Evolutionary conservation across 2,797 vertebrate genomes (phyloP).

Genomic region (Bucorvus abyssinicus): DNA sequence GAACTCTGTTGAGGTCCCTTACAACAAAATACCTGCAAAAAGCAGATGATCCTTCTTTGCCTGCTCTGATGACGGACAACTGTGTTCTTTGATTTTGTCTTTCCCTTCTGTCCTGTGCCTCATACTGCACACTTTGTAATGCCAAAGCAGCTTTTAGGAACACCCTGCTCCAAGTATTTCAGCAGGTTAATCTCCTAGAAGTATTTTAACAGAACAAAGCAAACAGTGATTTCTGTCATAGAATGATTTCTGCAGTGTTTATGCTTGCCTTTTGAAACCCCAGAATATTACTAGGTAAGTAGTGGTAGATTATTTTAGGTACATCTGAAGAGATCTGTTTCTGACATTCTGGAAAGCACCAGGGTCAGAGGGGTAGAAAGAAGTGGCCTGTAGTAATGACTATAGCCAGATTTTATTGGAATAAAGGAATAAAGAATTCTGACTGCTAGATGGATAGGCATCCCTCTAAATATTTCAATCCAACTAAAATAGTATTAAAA

Average conservation of each 20-base stretch:
- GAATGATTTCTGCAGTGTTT: background rate
- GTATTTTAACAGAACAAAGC: background rate
- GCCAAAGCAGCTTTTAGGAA: background rate
- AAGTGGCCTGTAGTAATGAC: background rate
- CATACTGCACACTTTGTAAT: accelerated
- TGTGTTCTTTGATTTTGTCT: background rate
- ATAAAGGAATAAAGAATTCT: background rate
- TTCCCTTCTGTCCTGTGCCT: background rate
- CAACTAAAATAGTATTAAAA: background rate
- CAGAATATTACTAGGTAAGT: background rate
- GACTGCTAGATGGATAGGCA: background rate
- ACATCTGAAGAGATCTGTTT: background rate
- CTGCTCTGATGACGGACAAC: background rate
- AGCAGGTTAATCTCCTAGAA: background rate
- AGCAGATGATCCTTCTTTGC: background rate
- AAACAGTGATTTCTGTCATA: background rate
- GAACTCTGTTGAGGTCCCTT: background rate
- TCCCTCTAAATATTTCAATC: background rate
- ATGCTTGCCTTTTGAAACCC: background rate
- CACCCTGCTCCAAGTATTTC: background rate
- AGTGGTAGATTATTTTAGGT: background rate
- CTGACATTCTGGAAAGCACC: background rate
- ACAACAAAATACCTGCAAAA: background rate
- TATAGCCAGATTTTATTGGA: background rate
- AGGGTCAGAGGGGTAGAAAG: background rate